Conservation (phyloP, 92 coral and sea anemone species). For the Porites rus region DNA sequence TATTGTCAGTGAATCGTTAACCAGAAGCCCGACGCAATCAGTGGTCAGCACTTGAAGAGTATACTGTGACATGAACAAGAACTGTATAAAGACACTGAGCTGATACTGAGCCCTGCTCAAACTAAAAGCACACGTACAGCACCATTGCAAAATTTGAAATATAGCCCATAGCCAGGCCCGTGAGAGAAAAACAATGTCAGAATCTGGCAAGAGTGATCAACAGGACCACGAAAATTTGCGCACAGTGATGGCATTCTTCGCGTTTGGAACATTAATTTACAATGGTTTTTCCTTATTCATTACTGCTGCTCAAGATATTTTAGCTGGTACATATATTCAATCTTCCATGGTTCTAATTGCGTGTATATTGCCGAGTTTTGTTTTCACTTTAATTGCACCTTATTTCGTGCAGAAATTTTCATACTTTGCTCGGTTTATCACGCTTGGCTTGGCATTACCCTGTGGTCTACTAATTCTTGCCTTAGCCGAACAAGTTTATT, state of each 20-base stretch:
- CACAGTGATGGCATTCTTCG: conserved; percentile 71
- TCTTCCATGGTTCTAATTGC: conserved; percentile 75
- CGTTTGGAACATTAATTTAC: conserved; percentile 44
- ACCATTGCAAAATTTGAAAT: too few relatives aligned
- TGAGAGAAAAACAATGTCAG: too few relatives aligned
- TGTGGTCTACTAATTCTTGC: conserved; percentile 63
- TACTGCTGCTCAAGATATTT: conserved; percentile 78
- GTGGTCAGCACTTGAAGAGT: too few relatives aligned
- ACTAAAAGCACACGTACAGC: too few relatives aligned
- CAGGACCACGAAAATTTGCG: conserved; percentile 52
- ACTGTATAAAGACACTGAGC: too few relatives aligned
- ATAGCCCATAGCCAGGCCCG: too few relatives aligned
- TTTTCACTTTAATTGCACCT: conserved; percentile 70
- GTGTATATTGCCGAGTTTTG: conserved; percentile 54
- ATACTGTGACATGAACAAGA: too few relatives aligned
- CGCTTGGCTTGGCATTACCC: conserved; percentile 48
- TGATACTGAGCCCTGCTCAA: too few relatives aligned
- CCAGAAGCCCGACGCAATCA: too few relatives aligned
- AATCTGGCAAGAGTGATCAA: too few relatives aligned
- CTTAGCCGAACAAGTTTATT: conserved; percentile 57
- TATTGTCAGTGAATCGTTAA: too few relatives aligned
- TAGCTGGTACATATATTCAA: conserved; percentile 78
- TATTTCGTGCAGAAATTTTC: conserved; percentile 75
- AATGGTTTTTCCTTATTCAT: conserved; percentile 42
- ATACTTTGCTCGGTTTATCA: conserved; percentile 62